Evolutionary conservation across 2,113 vertebrate genomes (phyloP), one percentile per base, ranked within the genome.

Genomic region (Haliaeetus leucogaster): DNA sequence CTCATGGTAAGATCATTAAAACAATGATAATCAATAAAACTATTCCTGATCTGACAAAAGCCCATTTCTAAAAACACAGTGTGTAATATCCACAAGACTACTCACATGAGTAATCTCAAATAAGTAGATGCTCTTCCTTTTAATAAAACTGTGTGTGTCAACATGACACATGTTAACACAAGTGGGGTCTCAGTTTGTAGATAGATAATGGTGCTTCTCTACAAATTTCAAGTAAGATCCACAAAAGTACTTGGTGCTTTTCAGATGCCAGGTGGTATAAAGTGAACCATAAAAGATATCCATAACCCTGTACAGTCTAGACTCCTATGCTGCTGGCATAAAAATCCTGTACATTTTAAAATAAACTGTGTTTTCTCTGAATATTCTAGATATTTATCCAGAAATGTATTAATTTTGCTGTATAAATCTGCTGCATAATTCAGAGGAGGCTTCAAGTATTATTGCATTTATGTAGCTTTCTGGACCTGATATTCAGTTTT

Each of bases 21-120:
- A n/a, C 6, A 48, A 29, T 22, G 40, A 42, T 30, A 23, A 65
- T 5, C 32, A 58, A 3, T 61, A 20, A 36, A 82, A 16, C 20
- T 59, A 18, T 11, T 85, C 4, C 6, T 58, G 36, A 52, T 52
- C 11, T 82, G 42, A 65, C 21, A 43, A 36, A 70, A 56, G 55
- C 7, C 1, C 0, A 3, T 48, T 88, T 80, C 36, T 78, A 76
- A 86, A 82, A 82, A 27, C 14, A 27, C 0, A 1, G 2, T 22
- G 42, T 79, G 29, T n/a, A 65, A 29, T 66, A 80, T 29, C 18
- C 13, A 36, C 40, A 43, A 52, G 7, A 34, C 34, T 72, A 5
- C 16, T 63, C 22, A 17, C 0, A 0, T 23, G 16, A 45, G 22
- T 71, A 43, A 52, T 59, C 29, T 79, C 11, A 34, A 36, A 53